These are phyloP conservation scores for Drosophila melanica DNA, from an alignment of 1,140 invertebrate genomes.

Conservation along the genomic window DNA sequence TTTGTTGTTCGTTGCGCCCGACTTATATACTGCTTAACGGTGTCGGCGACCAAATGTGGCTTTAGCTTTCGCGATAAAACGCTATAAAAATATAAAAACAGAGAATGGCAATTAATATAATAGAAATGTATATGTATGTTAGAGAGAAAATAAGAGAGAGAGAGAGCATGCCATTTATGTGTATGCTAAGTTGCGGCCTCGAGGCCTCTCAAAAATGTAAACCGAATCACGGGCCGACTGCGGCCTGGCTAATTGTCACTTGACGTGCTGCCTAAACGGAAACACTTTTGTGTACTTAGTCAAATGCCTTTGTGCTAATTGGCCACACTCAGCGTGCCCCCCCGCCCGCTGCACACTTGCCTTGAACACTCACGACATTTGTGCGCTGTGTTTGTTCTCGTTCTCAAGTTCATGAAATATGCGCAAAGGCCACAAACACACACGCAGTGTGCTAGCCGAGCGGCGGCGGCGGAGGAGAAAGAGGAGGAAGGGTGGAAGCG, in stretches of 20 bases:
- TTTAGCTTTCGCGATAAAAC: conserved; percentile 82
- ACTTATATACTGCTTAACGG: conserved; percentile 83
- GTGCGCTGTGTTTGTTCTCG: conserved; percentile 41
- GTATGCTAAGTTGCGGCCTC: conserved; percentile 10
- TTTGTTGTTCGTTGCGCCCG: conserved; percentile 81
- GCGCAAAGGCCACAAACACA: conserved; percentile 57
- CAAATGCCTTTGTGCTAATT: conserved; percentile 76
- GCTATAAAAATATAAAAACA: conserved; percentile 43
- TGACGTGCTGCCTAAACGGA: conserved; percentile 77
- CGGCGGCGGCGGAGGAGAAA: too few relatives aligned
- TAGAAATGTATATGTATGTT: neutral
- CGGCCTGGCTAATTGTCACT: conserved; percentile 67
- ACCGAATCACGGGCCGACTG: conserved; percentile 42
- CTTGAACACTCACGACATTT: conserved; percentile 33
- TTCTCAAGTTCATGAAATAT: conserved; percentile 66
- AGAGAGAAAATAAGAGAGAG: neutral
- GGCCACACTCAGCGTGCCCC: conserved; percentile 62
- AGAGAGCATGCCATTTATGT: neutral
- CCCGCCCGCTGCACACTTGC: neutral
- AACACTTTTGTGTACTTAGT: conserved; percentile 75
- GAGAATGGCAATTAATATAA: neutral
- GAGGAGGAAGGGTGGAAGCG: neutral
- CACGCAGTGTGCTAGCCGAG: conserved; percentile 22
- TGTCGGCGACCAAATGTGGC: conserved; percentile 83
- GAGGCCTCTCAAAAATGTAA: conserved; percentile 45